A percentile compares a stretch with the other conserved stretches of the same genome.
Evolutionary conservation across 2,888 invertebrate genomes (phyloP).

Genomic region (Anoncus sp.): DNA sequence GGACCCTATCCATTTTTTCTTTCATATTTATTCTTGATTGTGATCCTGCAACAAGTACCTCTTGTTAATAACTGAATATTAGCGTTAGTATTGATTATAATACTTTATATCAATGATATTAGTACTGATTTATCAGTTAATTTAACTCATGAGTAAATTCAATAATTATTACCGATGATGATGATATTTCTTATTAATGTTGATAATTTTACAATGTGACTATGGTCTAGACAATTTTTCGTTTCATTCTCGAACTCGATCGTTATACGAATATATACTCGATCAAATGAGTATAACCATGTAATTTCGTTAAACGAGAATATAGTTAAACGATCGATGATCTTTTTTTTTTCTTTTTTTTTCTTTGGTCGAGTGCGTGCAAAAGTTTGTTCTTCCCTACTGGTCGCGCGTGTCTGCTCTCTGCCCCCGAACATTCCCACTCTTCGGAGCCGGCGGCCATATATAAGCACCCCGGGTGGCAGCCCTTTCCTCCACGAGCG

Average conservation of each 20-base stretch:
- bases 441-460: conserved; percentile 42
- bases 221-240: conserved; percentile 19
- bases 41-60: no score
- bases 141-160: no score
- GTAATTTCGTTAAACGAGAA: conserved; percentile 28
- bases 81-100: no score
- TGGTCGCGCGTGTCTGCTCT: conserved; percentile 48
- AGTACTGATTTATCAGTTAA: no score
- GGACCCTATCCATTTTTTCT: no score
- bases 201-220: background rate
- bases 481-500: conserved; percentile 45
- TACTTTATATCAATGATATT: no score
- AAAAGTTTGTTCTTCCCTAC: conserved; percentile 54
- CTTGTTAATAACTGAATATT: no score
- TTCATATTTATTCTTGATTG: no score
- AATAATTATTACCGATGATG: no score
- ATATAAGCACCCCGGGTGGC: conserved; percentile 5
- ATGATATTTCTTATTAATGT: background rate
- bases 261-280: conserved; percentile 10
- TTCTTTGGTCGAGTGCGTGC: conserved; percentile 50
- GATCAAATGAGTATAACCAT: conserved; percentile 12
- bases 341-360: conserved; percentile 19
- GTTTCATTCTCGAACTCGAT: conserved; percentile 7
- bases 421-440: conserved; percentile 23
- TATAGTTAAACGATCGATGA: conserved; percentile 36